Evolutionary conservation across 2,113 vertebrate genomes (phyloP).

Genomic region (Pseudorasbora parva): DNA sequence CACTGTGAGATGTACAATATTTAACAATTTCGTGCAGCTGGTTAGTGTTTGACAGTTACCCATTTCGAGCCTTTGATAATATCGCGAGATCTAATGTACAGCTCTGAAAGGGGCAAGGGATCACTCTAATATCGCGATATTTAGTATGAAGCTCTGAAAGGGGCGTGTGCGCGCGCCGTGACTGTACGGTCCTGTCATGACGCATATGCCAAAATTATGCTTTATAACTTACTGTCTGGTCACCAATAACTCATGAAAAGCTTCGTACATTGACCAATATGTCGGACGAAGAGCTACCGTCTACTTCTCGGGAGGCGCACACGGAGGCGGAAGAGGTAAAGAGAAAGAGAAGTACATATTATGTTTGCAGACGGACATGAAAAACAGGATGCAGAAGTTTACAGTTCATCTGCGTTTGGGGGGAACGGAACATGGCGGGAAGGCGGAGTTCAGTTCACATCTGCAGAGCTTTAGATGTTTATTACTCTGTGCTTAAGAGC

Average conservation of each 20-base stretch:
- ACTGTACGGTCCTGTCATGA: constrained; percentile 39
- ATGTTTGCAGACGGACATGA: constrained; percentile 28
- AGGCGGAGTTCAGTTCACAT: constrained; percentile 45
- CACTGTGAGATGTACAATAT: neutral
- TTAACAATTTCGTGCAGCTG: neutral
- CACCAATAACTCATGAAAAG: constrained; percentile 45
- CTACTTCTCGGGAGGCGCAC: constrained; percentile 60
- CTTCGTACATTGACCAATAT: constrained; percentile 39
- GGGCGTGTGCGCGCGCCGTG: constrained; percentile 62
- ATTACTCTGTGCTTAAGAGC: neutral
- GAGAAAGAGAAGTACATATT: constrained; percentile 20
- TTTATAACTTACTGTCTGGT: constrained; percentile 49
- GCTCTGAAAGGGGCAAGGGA: neutral
- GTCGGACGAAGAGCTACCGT: constrained; percentile 67
- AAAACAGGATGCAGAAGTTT: constrained; percentile 59
- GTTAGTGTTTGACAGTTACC: neutral
- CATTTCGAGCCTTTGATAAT: neutral
- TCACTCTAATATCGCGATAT: neutral
- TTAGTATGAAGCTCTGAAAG: constrained; percentile 34
- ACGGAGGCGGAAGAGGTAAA: constrained; percentile 61
- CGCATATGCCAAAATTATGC: constrained; percentile 46
- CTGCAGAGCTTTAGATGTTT: constrained; percentile 52
- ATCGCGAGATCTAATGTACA: constrained; percentile 19
- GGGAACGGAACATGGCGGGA: constrained; percentile 55
- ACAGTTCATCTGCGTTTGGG: constrained; percentile 51